Conservation (phyloP, 2,797 vertebrate species). For the Syndactyla subalaris region DNA sequence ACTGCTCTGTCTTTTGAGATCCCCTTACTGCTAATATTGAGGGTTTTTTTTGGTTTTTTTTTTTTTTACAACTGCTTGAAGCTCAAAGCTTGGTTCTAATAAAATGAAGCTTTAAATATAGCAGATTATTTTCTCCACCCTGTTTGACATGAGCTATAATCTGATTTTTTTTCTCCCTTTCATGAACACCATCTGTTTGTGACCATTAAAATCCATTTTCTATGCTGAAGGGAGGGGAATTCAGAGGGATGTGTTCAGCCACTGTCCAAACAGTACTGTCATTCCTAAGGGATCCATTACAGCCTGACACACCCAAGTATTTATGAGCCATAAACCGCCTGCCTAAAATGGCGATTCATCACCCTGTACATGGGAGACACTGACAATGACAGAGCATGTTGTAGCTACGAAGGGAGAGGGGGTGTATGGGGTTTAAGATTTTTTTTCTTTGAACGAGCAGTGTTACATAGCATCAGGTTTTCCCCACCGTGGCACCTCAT, state of each 20-base stretch:
- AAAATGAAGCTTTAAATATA: conserved; percentile 38
- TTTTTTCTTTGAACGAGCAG: not conserved
- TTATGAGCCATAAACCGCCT: conserved; percentile 67
- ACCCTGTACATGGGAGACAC: not conserved
- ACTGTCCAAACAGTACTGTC: conserved; percentile 54
- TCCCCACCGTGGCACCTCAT: not conserved
- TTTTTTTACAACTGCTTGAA: not conserved
- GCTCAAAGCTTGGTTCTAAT: conserved; percentile 21
- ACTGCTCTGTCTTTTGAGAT: not conserved
- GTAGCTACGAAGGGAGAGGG: not conserved
- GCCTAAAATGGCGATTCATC: conserved; percentile 68
- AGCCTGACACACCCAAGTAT: conserved; percentile 71
- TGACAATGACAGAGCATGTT: conserved; percentile 39
- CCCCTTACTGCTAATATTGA: not conserved
- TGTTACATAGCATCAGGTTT: not conserved
- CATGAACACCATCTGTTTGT: conserved; percentile 68
- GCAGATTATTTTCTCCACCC: conserved; percentile 40
- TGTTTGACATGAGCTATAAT: conserved; percentile 49
- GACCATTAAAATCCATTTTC: conserved; percentile 73
- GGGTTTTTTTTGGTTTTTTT: not conserved
- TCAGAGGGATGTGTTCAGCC: conserved; percentile 47
- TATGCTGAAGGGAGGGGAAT: conserved; percentile 52
- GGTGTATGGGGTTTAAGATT: not conserved
- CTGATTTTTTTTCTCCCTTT: conserved; percentile 14
- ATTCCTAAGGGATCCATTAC: conserved; percentile 69